Base-by-base conservation (phyloP, 1,140 invertebrate genomes). In the Brachionus rubens region DNA sequence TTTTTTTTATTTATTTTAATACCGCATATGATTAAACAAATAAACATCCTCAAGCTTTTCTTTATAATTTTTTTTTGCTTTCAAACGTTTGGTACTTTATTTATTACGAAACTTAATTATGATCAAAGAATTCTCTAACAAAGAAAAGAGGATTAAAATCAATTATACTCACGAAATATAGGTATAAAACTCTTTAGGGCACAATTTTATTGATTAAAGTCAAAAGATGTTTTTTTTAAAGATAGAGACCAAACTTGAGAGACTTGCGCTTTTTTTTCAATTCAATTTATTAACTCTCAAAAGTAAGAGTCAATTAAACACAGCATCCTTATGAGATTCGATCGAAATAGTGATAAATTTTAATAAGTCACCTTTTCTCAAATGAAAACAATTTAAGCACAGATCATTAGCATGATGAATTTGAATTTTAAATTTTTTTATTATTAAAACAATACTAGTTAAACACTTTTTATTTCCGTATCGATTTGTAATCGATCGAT, bases 401-500 rank as follows among this genome's bases (percentile, higher is more conserved):
- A n/a, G n/a, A 28, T 28, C 24, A 54, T 54, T 24, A 54, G 52
- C 52, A 54, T 59, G 54, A 59, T 65, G 21, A 65, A 65, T 43
- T 65, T 43, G 14, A 43, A 65, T 65, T 43, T 14, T 9, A 41
- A 65, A 62, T 62, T 41, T 41, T 3, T 10, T 40, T 19, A 65
- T 24, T 65, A 24, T 16, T 65, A 26, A 65, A 46, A 43, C 33
- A 28, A 54, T 54, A 54, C 52, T 54, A 54, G 33, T 28, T 54
- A 12, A 62, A 62, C 56, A n/a, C n/a, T n/a, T n/a, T n/a, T n/a
- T n/a, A n/a, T n/a, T n/a, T 36, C 3, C 12, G 9, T 16, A 65
- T 65, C 59, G 59, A 65, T 65, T 65, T 65, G 59, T 65, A 46
- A 65, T 65, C 59, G 59, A 65, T 65, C 59, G 14, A 46, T 46